A percentile compares a stretch with the other conserved stretches of the same genome.
phyloP scores from a whole-genome alignment of 2,888 invertebrate genomes.

The Bombylius discolor region DNA sequence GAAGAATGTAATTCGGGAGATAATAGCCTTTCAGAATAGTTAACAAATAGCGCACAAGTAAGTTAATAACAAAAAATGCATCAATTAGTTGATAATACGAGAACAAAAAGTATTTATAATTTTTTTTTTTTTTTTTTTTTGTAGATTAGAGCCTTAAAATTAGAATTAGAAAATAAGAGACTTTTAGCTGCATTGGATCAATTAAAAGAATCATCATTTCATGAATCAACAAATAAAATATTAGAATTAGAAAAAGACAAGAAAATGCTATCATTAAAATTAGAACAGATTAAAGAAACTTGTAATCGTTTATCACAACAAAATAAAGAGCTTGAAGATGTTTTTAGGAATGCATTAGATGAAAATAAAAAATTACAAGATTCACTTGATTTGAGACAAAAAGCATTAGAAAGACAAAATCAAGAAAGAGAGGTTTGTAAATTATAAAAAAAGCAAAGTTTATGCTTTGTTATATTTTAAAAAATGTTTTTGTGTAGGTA shows the following conservation, averaged over 20 bases:
- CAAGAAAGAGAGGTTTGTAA: constrained; percentile 42
- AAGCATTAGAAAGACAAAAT: constrained; percentile 49
- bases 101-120: neutral
- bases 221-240: constrained; percentile 68
- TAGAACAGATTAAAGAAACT: constrained; percentile 70
- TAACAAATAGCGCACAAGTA: constrained; percentile 81
- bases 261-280: constrained; percentile 70
- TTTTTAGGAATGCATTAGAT: constrained; percentile 67
- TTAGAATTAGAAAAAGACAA: constrained; percentile 85
- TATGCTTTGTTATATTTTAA: neutral
- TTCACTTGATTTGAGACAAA: constrained; percentile 59
- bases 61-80: neutral
- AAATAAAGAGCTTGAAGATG: constrained; percentile 65
- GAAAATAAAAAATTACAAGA: constrained; percentile 76
- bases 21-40: constrained; percentile 80
- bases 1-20: constrained; percentile 60
- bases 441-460: neutral
- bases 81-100: neutral
- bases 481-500: neutral
- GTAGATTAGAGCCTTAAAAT: constrained; percentile 58
- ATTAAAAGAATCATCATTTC: constrained; percentile 65
- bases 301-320: constrained; percentile 59
- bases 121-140: constrained; percentile 6
- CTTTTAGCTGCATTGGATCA: constrained; percentile 72
- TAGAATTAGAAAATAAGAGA: constrained; percentile 86